phyloP scores from a whole-genome alignment of 2,113 vertebrate species.

The Esox niger region DNA sequence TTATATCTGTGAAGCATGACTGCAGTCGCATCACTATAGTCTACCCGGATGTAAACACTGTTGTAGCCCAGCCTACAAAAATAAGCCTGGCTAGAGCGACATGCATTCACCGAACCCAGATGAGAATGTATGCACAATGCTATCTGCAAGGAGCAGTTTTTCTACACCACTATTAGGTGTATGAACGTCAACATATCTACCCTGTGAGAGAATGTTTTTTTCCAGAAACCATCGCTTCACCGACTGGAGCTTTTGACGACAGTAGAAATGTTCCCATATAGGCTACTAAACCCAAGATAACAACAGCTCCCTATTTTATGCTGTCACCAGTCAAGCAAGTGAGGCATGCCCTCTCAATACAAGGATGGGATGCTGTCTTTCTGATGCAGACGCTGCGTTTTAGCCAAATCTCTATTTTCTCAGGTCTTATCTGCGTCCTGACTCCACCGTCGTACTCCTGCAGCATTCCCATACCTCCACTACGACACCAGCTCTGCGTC shows the following conservation, averaged over 20 bases:
- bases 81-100: constrained; percentile 38
- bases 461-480: not conserved
- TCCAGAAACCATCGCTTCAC: constrained; percentile 26
- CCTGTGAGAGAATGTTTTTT: constrained; percentile 4
- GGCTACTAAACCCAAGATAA: not conserved
- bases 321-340: not conserved
- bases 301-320: not conserved
- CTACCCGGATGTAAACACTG: constrained; percentile 52
- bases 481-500: not conserved
- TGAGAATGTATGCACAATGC: not conserved
- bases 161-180: too few relatives aligned
- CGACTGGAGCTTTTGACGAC: constrained; percentile 21
- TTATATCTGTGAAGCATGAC: constrained; percentile 24
- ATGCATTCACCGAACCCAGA: constrained; percentile 30
- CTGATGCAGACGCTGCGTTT: not conserved
- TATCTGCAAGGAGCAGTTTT: too few relatives aligned
- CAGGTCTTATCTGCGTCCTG: not conserved
- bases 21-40: too few relatives aligned
- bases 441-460: not conserved
- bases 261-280: constrained; percentile 8
- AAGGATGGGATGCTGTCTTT: not conserved
- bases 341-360: not conserved
- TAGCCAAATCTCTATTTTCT: not conserved
- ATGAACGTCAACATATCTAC: not conserved
- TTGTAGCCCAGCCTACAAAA: constrained; percentile 37